phyloP scores from a whole-genome alignment of 1,140 invertebrate genomes.

The Rhopalosiphum padi region DNA sequence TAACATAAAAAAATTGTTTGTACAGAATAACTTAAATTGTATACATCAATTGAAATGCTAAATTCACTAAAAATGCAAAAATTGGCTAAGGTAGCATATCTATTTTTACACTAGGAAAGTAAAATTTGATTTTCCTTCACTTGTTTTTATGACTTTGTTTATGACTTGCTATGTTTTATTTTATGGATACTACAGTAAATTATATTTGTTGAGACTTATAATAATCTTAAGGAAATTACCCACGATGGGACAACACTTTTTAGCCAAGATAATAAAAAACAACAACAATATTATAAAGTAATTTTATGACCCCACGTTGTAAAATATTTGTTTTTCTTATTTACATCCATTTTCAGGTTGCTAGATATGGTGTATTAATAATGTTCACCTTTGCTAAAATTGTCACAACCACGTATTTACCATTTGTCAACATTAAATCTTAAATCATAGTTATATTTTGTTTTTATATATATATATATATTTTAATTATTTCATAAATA shows the following conservation, averaged over 20 bases:
- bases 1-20: neutral
- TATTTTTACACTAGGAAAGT: neutral
- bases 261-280: neutral
- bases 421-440: neutral
- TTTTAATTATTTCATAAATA: too few relatives aligned
- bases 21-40: neutral
- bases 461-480: neutral
- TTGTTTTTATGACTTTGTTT: neutral
- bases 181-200: neutral
- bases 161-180: neutral
- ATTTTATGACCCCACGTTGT: conserved; percentile 93
- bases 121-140: neutral
- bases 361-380: conserved; percentile 75
- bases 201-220: neutral
- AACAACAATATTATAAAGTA: neutral
- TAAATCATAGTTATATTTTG: neutral
- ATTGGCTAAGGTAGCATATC: neutral
- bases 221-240: neutral
- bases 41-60: neutral
- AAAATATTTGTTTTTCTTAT: conserved; percentile 72
- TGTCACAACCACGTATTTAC: conserved; percentile 66
- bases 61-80: neutral
- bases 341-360: conserved; percentile 70
- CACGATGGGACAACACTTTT: neutral
- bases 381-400: conserved; percentile 69